A percentile compares a stretch with the other conserved stretches of the same genome.
Evolutionary conservation across 2,888 invertebrate genomes (phyloP).

Genomic region (Pristionchus mayeri): DNA sequence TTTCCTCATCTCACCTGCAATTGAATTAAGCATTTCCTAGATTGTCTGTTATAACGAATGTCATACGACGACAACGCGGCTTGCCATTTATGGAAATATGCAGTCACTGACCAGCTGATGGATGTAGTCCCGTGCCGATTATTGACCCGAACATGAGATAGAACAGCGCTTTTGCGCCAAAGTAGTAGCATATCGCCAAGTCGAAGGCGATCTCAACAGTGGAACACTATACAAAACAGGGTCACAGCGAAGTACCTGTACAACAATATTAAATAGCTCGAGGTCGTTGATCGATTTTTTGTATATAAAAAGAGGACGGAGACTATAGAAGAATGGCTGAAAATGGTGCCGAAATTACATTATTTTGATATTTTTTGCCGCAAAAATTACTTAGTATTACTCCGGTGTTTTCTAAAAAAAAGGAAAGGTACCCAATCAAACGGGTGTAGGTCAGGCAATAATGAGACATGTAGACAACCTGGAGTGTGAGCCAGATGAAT

Average conservation of each 20-base stretch:
- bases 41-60: too few relatives aligned
- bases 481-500: constrained; percentile 90
- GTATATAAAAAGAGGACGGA: constrained; percentile 84
- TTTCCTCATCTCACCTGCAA: too few relatives aligned
- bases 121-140: constrained; percentile 67
- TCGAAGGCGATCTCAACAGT: constrained; percentile 85
- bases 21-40: too few relatives aligned
- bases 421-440: too few relatives aligned
- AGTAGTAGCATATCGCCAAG: constrained; percentile 83
- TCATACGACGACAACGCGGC: too few relatives aligned
- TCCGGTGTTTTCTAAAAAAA: too few relatives aligned
- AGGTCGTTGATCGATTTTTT: constrained; percentile 82
- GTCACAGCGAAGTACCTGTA: constrained; percentile 79
- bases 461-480: constrained; percentile 80
- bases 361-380: too few relatives aligned
- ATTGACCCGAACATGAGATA: constrained; percentile 87
- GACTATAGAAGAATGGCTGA: constrained; percentile 95
- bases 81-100: too few relatives aligned
- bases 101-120: constrained; percentile 90
- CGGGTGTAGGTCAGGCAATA: not conserved
- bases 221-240: not conserved
- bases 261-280: constrained; percentile 88
- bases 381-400: too few relatives aligned
- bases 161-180: constrained; percentile 84
- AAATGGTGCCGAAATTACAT: too few relatives aligned